Conservation (phyloP, 1,140 invertebrate genomes). For the Neotoxoptera formosana region DNA sequence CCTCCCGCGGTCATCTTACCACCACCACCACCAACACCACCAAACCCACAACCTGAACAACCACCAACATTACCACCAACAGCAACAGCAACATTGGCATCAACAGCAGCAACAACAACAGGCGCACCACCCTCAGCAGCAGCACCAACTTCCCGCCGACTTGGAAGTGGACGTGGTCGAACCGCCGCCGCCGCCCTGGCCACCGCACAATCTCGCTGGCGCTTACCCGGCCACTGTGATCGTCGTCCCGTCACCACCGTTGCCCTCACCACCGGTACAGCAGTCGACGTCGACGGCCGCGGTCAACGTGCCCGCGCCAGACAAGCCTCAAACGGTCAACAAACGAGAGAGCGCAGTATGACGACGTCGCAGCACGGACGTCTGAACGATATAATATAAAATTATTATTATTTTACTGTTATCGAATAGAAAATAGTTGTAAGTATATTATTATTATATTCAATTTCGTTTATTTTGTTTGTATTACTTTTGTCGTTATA, state of each 20-base stretch:
- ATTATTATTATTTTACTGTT: not conserved
- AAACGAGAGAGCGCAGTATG: conserved; percentile 35
- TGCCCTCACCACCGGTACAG: not conserved
- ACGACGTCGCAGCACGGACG: not conserved
- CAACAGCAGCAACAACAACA: conserved; percentile 21
- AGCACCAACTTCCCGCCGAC: not conserved
- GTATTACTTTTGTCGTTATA: not conserved
- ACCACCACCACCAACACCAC: not conserved
- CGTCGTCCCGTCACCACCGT: not conserved
- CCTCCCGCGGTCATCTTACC: conserved; percentile 3
- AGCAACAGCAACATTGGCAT: not conserved
- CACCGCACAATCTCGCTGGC: not conserved
- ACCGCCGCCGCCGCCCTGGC: conserved; percentile 20
- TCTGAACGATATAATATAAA: not conserved
- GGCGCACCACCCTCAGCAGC: not conserved
- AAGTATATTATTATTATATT: not conserved
- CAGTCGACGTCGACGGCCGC: not conserved
- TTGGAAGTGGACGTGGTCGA: conserved; percentile 14
- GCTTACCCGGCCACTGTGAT: conserved; percentile 8
- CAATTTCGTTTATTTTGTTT: not conserved
- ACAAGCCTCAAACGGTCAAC: conserved; percentile 18
- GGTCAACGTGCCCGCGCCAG: not conserved
- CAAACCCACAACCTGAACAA: not conserved
- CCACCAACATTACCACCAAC: not conserved
- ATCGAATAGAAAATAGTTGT: not conserved